Conservation (phyloP, 1,140 invertebrate genomes). For the Oreohelix idahoensis region DNA sequence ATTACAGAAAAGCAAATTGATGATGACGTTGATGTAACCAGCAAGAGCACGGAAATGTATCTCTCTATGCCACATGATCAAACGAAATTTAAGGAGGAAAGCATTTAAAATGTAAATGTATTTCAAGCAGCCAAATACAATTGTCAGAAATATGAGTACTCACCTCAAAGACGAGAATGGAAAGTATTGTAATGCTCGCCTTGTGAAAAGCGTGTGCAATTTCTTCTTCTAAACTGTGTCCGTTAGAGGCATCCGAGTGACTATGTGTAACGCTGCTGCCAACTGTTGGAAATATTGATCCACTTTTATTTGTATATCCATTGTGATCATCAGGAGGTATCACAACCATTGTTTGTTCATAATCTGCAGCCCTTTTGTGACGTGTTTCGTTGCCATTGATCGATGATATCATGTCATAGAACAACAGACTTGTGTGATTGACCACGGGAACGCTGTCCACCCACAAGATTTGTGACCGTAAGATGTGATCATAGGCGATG, state of each 20-base stretch:
- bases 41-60: no score
- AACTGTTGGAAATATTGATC: neutral
- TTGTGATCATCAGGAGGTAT: neutral
- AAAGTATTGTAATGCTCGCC: conserved; percentile 59
- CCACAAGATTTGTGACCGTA: neutral
- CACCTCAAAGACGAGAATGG: conserved; percentile 55
- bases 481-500: neutral
- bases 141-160: no score
- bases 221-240: conserved; percentile 47
- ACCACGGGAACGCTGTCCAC: neutral
- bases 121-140: no score
- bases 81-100: no score
- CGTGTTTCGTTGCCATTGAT: neutral
- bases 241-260: neutral
- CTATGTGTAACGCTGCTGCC: neutral
- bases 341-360: neutral
- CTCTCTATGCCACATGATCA: no score
- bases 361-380: neutral
- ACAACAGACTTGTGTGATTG: neutral
- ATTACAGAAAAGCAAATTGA: no score
- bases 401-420: neutral
- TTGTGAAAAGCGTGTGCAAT: conserved; percentile 59
- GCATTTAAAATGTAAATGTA: no score
- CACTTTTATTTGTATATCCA: neutral
- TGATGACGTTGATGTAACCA: no score